Conservation (phyloP, 2,797 vertebrate species). For the Argyrosomus regius region DNA sequence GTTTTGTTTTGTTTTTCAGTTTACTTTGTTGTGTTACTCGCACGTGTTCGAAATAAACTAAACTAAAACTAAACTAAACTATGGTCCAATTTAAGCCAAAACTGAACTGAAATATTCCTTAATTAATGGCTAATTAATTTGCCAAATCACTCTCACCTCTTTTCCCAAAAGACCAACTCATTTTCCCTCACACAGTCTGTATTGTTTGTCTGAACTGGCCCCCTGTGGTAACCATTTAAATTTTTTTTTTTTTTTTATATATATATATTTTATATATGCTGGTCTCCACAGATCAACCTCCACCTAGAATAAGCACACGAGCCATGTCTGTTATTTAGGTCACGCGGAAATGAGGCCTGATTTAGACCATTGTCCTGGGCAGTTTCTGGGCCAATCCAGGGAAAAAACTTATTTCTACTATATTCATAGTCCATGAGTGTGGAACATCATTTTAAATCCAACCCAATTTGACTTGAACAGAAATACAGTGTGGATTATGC, state of each 20-base stretch:
- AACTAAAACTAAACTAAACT: no score
- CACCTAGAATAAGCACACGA: not conserved
- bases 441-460: slow-evolving; percentile 51
- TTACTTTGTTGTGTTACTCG: no score
- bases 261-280: not conserved
- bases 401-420: slow-evolving; percentile 20
- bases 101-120: not conserved
- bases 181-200: slow-evolving; percentile 7
- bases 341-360: not conserved
- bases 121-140: slow-evolving; percentile 1
- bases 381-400: slow-evolving; percentile 13
- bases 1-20: no score
- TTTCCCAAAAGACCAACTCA: not conserved
- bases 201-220: not conserved
- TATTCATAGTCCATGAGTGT: slow-evolving; percentile 40
- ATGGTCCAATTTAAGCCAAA: not conserved
- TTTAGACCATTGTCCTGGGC: slow-evolving; percentile 29
- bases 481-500: slow-evolving; percentile 45
- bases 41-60: no score
- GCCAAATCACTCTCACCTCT: not conserved
- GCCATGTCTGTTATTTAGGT: slow-evolving; percentile 21
- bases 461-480: slow-evolving; percentile 46
- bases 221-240: not conserved
- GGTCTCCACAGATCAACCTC: slow-evolving; percentile 17
- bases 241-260: not conserved